phyloP scores from a whole-genome alignment of 2,113 vertebrate species.

The Toxotes jaculatrix region DNA sequence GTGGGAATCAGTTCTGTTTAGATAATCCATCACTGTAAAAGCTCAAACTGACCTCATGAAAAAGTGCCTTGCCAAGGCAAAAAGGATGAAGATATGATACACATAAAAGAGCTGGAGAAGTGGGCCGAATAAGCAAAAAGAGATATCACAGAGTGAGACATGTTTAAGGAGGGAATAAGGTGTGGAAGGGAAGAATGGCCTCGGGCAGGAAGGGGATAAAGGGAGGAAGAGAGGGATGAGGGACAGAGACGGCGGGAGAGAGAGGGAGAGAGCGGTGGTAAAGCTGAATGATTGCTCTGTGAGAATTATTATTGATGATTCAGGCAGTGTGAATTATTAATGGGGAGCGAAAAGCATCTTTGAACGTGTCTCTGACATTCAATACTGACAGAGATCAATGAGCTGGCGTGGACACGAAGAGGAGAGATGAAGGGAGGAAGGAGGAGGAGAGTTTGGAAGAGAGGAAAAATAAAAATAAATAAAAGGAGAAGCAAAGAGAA shows the following conservation, averaged over 20 bases:
- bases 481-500: background rate
- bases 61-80: slow-evolving; percentile 65
- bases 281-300: slow-evolving; percentile 85
- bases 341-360: slow-evolving; percentile 83
- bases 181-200: slow-evolving; percentile 62
- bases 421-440: slow-evolving; percentile 56
- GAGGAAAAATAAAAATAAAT: background rate
- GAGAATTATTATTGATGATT: slow-evolving; percentile 89
- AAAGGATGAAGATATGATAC: slow-evolving; percentile 67
- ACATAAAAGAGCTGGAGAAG: slow-evolving; percentile 66
- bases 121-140: slow-evolving; percentile 76
- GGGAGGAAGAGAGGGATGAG: slow-evolving; percentile 50
- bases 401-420: slow-evolving; percentile 73
- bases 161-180: slow-evolving; percentile 60
- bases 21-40: slow-evolving; percentile 64
- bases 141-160: slow-evolving; percentile 65
- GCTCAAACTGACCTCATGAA: slow-evolving; percentile 37
- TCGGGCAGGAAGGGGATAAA: slow-evolving; percentile 68
- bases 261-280: slow-evolving; percentile 70
- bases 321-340: slow-evolving; percentile 88
- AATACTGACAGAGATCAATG: slow-evolving; percentile 87
- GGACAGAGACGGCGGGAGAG: slow-evolving; percentile 31
- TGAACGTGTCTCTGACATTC: slow-evolving; percentile 87
- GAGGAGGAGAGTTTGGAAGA: slow-evolving; percentile 22
- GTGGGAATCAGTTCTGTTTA: slow-evolving; percentile 51